These are phyloP conservation scores for Gryllus longicercus DNA, from an alignment of 2,888 invertebrate genomes.

Conservation along the genomic window DNA sequence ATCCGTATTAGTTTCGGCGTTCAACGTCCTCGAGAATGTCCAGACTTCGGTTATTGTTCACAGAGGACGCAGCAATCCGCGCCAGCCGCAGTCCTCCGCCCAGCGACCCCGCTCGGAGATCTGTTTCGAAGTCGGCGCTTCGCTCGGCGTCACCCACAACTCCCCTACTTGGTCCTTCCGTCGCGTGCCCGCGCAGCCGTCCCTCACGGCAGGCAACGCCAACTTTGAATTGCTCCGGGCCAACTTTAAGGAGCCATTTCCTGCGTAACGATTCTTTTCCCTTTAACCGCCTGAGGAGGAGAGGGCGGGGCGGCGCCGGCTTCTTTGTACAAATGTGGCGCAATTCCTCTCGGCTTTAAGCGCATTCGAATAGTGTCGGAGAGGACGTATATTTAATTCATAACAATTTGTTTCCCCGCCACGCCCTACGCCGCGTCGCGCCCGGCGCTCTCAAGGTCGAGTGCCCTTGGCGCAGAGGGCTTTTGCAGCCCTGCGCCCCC, in stretches of 20 bases:
- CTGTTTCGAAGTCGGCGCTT: no score
- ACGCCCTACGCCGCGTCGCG: no score
- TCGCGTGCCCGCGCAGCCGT: not conserved
- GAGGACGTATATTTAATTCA: constrained; percentile 5
- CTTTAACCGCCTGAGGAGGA: not conserved
- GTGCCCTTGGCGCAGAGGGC: no score
- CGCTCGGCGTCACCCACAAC: no score
- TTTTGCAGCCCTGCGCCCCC: no score
- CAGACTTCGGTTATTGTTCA: no score
- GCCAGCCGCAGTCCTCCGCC: no score
- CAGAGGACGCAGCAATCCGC: no score
- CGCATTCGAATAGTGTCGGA: not conserved
- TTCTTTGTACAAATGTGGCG: not conserved
- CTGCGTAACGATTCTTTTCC: constrained; percentile 17
- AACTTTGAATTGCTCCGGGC: not conserved
- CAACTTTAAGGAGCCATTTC: constrained; percentile 7
- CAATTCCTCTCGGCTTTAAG: not conserved
- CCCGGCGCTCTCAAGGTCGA: no score
- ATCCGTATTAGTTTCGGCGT: no score
- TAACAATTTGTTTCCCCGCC: not conserved
- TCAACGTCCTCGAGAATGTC: no score
- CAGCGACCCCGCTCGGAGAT: no score
- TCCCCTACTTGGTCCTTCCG: not conserved
- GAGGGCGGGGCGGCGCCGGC: not conserved
- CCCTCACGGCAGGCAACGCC: not conserved